Percentiles rank a stretch among this genome's conserved stretches.
These are phyloP conservation scores for Drosophila kepulauana DNA, from an alignment of 1,140 invertebrate genomes.

Conservation along the genomic window DNA sequence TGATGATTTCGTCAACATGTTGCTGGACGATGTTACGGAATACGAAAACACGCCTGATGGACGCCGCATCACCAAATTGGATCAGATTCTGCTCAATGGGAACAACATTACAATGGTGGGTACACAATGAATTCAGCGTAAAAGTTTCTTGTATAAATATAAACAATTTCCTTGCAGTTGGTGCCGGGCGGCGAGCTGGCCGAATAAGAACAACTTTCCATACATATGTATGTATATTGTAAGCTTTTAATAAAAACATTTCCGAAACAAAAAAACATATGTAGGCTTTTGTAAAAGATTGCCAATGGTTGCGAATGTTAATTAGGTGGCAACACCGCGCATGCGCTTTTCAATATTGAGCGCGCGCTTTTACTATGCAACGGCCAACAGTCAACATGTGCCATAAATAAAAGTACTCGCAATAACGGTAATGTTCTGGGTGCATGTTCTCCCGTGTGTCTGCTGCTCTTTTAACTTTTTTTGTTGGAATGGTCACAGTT, in stretches of 20 bases:
- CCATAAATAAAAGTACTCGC: conserved; percentile 62
- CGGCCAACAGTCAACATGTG: conserved; percentile 74
- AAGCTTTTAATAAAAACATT: conserved; percentile 40
- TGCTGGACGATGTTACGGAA: conserved; percentile 96
- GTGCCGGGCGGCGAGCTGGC: conserved; percentile 90
- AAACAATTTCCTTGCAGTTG: conserved; percentile 86
- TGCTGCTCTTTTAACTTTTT: conserved; percentile 36
- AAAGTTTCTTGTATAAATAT: not conserved
- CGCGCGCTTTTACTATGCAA: conserved; percentile 32
- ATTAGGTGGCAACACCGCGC: conserved; percentile 43
- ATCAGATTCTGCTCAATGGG: conserved; percentile 99
- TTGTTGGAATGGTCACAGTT: conserved; percentile 33
- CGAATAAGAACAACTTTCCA: conserved; percentile 79
- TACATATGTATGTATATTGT: conserved; percentile 16
- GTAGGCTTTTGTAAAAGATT: not conserved
- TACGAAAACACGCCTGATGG: conserved; percentile 99
- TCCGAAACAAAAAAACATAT: conserved; percentile 22
- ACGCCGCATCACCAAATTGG: conserved; percentile 97
- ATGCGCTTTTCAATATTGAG: conserved; percentile 53
- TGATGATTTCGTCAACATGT: conserved; percentile 99
- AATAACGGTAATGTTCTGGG: conserved; percentile 68
- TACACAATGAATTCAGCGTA: not conserved
- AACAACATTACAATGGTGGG: conserved; percentile 99
- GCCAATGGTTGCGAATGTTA: conserved; percentile 1
- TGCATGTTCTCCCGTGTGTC: conserved; percentile 52